A percentile compares a stretch with the other conserved stretches of the same genome.
Evolutionary conservation across 2,113 vertebrate species (phyloP).

Genomic region (Nymphicus hollandicus): DNA sequence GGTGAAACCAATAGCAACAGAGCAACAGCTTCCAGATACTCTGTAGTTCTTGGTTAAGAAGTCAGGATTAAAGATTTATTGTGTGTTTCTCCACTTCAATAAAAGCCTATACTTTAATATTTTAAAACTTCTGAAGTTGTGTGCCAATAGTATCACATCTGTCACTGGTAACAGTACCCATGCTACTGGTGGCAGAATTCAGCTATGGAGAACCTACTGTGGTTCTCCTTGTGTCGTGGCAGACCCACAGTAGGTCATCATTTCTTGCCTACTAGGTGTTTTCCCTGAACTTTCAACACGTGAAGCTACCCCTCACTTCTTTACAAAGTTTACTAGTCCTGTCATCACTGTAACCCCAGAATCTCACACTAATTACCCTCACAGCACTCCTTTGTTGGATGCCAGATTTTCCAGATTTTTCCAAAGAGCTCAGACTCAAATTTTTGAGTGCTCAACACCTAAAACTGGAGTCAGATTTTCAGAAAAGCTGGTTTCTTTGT

Average conservation of each 20-base stretch:
- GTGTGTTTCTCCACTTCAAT: background rate
- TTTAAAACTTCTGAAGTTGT: background rate
- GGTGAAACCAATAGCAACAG: background rate
- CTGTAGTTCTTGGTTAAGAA: background rate
- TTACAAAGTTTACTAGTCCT: background rate
- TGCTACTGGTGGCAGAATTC: background rate
- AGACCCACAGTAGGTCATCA: background rate
- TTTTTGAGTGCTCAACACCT: background rate
- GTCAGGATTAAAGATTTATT: background rate
- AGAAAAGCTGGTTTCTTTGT: background rate
- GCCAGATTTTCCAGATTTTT: slow-evolving; percentile 25
- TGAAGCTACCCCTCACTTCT: background rate
- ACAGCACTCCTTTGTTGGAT: background rate
- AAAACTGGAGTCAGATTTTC: background rate
- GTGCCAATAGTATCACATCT: background rate
- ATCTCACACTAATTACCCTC: slow-evolving; percentile 12
- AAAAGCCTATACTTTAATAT: background rate
- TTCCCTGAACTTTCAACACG: background rate
- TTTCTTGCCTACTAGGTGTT: background rate
- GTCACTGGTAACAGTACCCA: background rate
- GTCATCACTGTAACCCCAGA: background rate
- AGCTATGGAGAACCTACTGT: background rate
- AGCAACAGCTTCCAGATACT: background rate
- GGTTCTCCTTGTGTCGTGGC: background rate
- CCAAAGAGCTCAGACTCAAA: background rate